phyloP scores from a whole-genome alignment of 1,140 invertebrate species.

The Ips nitidus region DNA sequence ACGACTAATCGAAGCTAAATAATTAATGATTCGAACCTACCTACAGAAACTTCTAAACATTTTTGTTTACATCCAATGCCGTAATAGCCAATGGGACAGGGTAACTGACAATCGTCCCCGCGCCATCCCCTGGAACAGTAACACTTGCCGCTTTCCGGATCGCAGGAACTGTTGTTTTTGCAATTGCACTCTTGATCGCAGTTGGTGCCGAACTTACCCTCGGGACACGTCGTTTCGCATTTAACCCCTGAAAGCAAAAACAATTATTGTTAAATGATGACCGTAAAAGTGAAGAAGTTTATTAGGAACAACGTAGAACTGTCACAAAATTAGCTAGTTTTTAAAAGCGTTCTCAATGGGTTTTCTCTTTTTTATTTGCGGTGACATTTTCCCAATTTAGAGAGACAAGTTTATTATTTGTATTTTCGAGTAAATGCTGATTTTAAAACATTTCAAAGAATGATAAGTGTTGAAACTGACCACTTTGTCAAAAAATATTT shows the following conservation, averaged over 20 bases:
- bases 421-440: no score
- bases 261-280: not conserved
- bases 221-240: slow-evolving; percentile 79
- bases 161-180: slow-evolving; percentile 83
- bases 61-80: slow-evolving; percentile 79
- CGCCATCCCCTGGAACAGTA: slow-evolving; percentile 83
- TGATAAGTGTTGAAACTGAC: no score
- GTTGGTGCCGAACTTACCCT: slow-evolving; percentile 75
- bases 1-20: no score
- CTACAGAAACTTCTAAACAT: slow-evolving; percentile 68
- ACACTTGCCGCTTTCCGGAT: slow-evolving; percentile 76
- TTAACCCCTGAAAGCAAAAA: slow-evolving; percentile 63
- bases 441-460: no score
- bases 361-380: no score
- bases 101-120: slow-evolving; percentile 71
- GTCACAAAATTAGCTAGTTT: no score
- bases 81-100: slow-evolving; percentile 77
- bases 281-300: slow-evolving; percentile 6
- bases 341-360: no score
- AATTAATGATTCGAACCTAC: slow-evolving; percentile 48
- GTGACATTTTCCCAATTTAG: no score
- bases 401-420: no score
- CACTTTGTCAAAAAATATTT: no score
- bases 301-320: no score
- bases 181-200: slow-evolving; percentile 82